Evolutionary conservation across 2,888 invertebrate genomes (phyloP), one percentile per base, ranked within the genome.

Genomic region (Gastrophysa polygoni): DNA sequence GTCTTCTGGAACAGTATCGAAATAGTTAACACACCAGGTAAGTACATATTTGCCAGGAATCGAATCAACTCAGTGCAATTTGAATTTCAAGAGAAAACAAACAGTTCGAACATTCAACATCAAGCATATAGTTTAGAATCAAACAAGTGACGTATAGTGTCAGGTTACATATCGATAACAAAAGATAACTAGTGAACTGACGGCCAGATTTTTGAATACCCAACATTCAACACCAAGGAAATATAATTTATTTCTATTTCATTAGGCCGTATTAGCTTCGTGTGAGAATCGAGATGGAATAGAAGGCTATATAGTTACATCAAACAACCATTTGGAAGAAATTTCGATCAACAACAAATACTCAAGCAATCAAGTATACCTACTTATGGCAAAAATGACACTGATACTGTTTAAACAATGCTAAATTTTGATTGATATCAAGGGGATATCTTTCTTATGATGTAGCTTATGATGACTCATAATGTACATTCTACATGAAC

Each of bases 111-210:
- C 24, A 24, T 7, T 24, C 4, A 24, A 24, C 24, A 24, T 24
- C 24, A 24, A 24, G 24, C 7, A n/a, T n/a, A n/a, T n/a, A n/a
- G 24, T 32, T 32, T 10, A 8, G 14, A 38, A 2, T 38, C 14
- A 38, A 38, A n/a, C 28, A 51, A 49, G 52, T 59, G 61, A 61
- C 43, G 32, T 61, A 46, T 75, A 78, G 78, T 78, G 79, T 78
- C 78, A 80, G 78, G 77, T 79, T 76, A 80, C 80, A 80, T 78
- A 71, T 61, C 64, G 64, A 75, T 75, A 79, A 77, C 77, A 77
- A 73, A 75, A 70, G 67, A 66, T 68, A 66, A 68, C 71, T 74
- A 71, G 63, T 67, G 73, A 75, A 71, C 73, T 76, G 75, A 75
- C 73, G 71, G 73, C 71, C 75, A 73, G 73, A 73, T 73, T 68